Conservation (phyloP, 2,113 vertebrate genomes). For the Pedionomus torquatus region DNA sequence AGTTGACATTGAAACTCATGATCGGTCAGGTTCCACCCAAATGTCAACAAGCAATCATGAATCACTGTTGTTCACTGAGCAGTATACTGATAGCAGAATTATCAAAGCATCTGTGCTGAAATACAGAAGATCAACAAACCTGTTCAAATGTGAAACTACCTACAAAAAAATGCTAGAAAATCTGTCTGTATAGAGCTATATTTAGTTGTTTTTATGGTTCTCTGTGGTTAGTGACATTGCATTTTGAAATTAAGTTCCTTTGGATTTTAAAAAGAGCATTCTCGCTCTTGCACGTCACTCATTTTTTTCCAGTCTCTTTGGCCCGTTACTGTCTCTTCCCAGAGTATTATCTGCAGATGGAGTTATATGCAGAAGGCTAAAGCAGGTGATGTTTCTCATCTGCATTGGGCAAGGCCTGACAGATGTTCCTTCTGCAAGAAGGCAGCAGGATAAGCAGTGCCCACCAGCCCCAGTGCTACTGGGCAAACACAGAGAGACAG, state of each 20-base stretch:
- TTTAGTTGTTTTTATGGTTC: background rate
- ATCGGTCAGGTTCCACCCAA: background rate
- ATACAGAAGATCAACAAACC: background rate
- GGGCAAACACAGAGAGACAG: fast-evolving
- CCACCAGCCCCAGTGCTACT: background rate
- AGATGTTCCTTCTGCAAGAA: background rate
- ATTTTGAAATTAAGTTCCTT: background rate
- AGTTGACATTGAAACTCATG: background rate
- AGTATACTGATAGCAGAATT: background rate
- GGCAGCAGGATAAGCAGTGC: background rate
- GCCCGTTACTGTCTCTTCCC: background rate
- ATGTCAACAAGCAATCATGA: background rate
- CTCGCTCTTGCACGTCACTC: background rate
- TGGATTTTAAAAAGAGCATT: background rate
- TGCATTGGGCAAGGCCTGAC: background rate
- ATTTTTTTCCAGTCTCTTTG: background rate
- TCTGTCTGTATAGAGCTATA: background rate
- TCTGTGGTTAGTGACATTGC: background rate
- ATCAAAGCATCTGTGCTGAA: background rate
- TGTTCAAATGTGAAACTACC: background rate
- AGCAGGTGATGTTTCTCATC: background rate
- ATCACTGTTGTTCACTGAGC: background rate
- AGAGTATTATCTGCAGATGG: background rate
- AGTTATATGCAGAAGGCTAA: background rate
- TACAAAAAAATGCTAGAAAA: background rate